These are phyloP conservation scores for Poeciliopsis infans DNA, from an alignment of 2,797 vertebrate species.

Conservation along the genomic window DNA sequence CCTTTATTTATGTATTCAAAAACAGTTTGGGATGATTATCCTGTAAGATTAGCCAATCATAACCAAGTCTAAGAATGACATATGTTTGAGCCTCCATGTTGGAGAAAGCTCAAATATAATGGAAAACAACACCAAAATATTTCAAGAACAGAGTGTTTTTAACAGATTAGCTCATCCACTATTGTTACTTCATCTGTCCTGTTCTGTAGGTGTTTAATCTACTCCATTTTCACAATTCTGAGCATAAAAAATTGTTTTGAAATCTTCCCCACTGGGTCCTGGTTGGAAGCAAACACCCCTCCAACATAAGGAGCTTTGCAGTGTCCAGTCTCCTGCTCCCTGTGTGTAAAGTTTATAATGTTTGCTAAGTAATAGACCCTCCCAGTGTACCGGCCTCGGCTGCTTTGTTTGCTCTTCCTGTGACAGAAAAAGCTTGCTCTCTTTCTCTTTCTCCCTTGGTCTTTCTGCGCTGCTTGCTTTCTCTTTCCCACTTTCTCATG, in stretches of 20 bases:
- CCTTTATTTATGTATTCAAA: neutral
- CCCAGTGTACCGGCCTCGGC: slow-evolving; percentile 38
- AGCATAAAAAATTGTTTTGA: neutral
- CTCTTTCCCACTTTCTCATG: slow-evolving; percentile 3
- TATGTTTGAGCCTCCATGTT: neutral
- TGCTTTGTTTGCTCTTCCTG: slow-evolving; percentile 70
- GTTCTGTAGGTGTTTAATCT: neutral
- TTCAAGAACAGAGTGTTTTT: neutral
- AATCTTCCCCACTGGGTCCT: neutral
- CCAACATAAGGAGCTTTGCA: slow-evolving; percentile 1
- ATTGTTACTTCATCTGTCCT: neutral
- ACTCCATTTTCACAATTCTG: neutral
- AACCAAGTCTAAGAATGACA: neutral
- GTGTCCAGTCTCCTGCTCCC: slow-evolving; percentile 8
- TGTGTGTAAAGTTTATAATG: slow-evolving; percentile 46
- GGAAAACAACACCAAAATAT: neutral
- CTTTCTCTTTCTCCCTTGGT: slow-evolving; percentile 26
- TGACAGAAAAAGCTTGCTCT: slow-evolving; percentile 34
- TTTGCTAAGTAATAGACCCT: slow-evolving; percentile 66
- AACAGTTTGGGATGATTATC: neutral
- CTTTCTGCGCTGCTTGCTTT: slow-evolving; percentile 13
- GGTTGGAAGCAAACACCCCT: neutral
- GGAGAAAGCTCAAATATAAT: neutral
- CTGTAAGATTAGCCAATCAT: neutral
- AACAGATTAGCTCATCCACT: neutral